Evolutionary conservation across 2,113 vertebrate species (phyloP).

Genomic region (cat (Felis catus)): F.catus_Fca126_mat1.0 CM031413.1:23387501-23388000

Average conservation of each 20-base stretch:
- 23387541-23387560: neutral
- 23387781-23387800: neutral
- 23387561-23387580: neutral
- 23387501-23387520: neutral
- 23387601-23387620: neutral
- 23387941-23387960: neutral
- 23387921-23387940: neutral
- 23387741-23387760: neutral
- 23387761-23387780: neutral
- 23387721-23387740: neutral
- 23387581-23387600: neutral
- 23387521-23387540: neutral
- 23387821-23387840: neutral
- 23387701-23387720: neutral
- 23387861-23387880: neutral
- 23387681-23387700: neutral
- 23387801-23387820: neutral
- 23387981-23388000: neutral
- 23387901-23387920: neutral
- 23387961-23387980: neutral
- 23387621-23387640: neutral
- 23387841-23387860: neutral
- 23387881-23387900: neutral
- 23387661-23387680: neutral
- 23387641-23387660: neutral